These are phyloP conservation scores for Nylanderia fulva DNA, from an alignment of 1,140 invertebrate genomes.

Conservation along the genomic window DNA sequence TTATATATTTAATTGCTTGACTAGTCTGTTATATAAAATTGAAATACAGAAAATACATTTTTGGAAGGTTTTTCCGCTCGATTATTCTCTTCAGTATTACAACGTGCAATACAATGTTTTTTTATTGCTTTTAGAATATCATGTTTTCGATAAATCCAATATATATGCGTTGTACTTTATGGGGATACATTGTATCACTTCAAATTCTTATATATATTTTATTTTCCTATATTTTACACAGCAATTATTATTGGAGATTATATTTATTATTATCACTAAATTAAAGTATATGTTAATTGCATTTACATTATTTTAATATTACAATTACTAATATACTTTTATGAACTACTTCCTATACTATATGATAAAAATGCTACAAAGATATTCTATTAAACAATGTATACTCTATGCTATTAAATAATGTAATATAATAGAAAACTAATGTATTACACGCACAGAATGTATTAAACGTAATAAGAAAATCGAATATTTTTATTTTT, in stretches of 20 bases:
- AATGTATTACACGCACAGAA: neutral
- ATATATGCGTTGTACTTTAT: neutral
- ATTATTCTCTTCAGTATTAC: neutral
- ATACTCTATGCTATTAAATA: neutral
- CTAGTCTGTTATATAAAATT: neutral
- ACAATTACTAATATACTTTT: neutral
- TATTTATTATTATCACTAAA: neutral
- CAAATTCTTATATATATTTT: neutral
- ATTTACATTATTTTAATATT: neutral
- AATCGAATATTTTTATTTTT: neutral
- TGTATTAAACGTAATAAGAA: neutral
- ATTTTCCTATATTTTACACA: neutral
- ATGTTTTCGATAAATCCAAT: conserved; percentile 13
- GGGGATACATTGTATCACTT: neutral
- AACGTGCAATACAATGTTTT: neutral
- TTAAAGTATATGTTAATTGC: neutral
- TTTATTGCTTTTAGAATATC: conserved; percentile 1
- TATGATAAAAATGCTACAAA: neutral
- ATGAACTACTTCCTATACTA: neutral
- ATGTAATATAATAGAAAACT: too few relatives aligned
- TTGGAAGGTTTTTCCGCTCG: conserved; percentile 10
- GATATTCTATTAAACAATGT: neutral
- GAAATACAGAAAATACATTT: conserved; percentile 16
- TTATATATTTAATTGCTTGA: conserved; percentile 1
- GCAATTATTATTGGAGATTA: neutral